Evolutionary conservation across 2,888 invertebrate species (phyloP).

Genomic region (Serripes groenlandicus): DNA sequence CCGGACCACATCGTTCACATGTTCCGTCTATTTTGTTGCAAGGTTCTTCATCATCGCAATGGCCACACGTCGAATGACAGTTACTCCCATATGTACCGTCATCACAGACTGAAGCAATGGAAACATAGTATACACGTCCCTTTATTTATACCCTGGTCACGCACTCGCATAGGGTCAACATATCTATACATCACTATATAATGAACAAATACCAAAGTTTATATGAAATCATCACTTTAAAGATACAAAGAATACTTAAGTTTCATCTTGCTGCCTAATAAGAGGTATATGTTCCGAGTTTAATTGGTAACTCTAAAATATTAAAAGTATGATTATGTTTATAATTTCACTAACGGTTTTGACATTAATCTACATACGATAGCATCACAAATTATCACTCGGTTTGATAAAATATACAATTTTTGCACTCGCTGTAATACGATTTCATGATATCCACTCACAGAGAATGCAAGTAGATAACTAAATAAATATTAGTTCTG

Average conservation of each 20-base stretch:
- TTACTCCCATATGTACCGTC: not conserved
- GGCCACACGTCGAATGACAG: not conserved
- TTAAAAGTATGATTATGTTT: too few species aligned
- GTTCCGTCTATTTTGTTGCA: slow-evolving; percentile 4
- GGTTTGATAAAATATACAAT: not conserved
- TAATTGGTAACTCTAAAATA: too few species aligned
- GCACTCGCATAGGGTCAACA: not conserved
- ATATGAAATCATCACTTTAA: not conserved
- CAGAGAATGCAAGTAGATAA: not conserved
- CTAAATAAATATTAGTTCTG: not conserved
- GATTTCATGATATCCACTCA: not conserved
- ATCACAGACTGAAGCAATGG: not conserved
- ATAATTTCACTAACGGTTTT: too few species aligned
- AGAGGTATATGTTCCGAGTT: not conserved
- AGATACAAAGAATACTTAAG: not conserved
- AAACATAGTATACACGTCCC: too few species aligned
- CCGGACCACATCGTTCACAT: not conserved
- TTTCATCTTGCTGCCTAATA: not conserved
- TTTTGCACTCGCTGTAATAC: not conserved
- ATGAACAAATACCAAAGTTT: too few species aligned
- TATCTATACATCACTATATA: not conserved
- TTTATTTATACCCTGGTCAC: too few species aligned
- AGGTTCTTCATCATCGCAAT: not conserved
- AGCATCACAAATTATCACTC: not conserved
- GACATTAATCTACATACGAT: too few species aligned